Evolutionary conservation across 1,140 invertebrate species (phyloP), one percentile per base, ranked within the genome.

Genomic region (Calephelis virginiensis): DNA sequence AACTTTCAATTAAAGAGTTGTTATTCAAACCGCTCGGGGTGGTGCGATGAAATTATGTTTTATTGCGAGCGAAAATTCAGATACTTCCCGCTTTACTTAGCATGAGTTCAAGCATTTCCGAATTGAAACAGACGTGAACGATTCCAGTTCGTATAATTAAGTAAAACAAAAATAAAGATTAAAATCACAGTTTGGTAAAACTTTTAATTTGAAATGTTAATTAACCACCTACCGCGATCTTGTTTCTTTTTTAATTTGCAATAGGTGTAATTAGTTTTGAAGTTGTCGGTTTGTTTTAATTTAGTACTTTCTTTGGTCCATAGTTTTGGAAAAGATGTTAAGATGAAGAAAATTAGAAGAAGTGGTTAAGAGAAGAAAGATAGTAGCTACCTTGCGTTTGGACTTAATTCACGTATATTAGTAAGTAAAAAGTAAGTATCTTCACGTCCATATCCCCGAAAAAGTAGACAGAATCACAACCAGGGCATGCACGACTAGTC

Each of bases 1-100:
- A 89, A 90, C 86, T 90, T 90, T 90, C 86, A 89, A 90, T 89
- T 90, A 90, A 90, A 90, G 88, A 90, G 88, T 90, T 90, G 88
- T 90, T 89, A 89, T 87, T 89, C 83, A 88, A 87, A 89, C 86
- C 83, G 85, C 85, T 84, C 80, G 72, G 78, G 74, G 80, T 80
- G 81, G 77, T 78, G 80, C 79, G 70, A 72, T 67, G 80, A 71
- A 82, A 89, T 90, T 87, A 86, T 87, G 81, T 89, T 88, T 86
- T 90, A 89, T 89, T 86, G 82, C 80, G 67, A 75, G 83, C 78
- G 81, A 78, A 80, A 81, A 82, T 79, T 82, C 81, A 79, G 81
- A 76, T 79, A 80, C 77, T 85, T 83, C 73, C 68, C 68, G 72
- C 78, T 82, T 75, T 80, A 79, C 81, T 83, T 76, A 68, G 72